A percentile compares a stretch with the other conserved stretches of the same genome.
These are phyloP conservation scores for Druon quercuslanigerum DNA, from an alignment of 1,140 invertebrate genomes.

Conservation along the genomic window DNA sequence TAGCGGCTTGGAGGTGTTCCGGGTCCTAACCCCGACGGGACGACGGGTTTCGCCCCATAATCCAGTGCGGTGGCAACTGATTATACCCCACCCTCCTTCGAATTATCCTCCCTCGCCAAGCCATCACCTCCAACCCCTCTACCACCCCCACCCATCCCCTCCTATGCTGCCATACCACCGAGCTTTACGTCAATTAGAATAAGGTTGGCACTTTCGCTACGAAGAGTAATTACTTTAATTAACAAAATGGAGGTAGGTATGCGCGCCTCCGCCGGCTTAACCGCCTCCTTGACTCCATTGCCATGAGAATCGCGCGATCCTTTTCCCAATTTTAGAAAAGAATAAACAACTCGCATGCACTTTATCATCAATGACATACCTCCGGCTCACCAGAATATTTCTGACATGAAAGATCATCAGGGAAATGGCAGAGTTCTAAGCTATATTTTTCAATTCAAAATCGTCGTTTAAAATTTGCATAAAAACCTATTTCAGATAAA, in stretches of 20 bases:
- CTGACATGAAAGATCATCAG: too few relatives aligned
- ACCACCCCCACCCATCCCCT: slow-evolving; percentile 40
- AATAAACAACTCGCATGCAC: slow-evolving; percentile 26
- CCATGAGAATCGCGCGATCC: slow-evolving; percentile 58
- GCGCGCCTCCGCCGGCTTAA: slow-evolving; percentile 58
- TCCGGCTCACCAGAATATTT: slow-evolving; percentile 11
- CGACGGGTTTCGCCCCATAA: slow-evolving; percentile 69
- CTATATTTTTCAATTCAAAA: too few relatives aligned
- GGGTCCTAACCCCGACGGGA: slow-evolving; percentile 68
- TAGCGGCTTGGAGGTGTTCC: slow-evolving; percentile 64
- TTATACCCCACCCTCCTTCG: slow-evolving; percentile 66
- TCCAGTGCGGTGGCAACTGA: slow-evolving; percentile 75
- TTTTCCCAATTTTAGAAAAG: slow-evolving; percentile 50
- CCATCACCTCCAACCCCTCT: slow-evolving; percentile 43
- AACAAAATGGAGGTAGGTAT: slow-evolving; percentile 75
- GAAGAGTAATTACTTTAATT: slow-evolving; percentile 79
- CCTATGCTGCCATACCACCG: slow-evolving; percentile 59
- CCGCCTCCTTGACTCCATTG: slow-evolving; percentile 49
- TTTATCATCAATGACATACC: neutral
- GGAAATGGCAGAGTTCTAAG: neutral
- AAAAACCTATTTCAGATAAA: too few relatives aligned
- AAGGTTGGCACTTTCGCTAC: slow-evolving; percentile 77
- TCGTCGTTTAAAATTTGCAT: too few relatives aligned
- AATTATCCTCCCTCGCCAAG: slow-evolving; percentile 65
- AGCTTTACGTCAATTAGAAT: slow-evolving; percentile 78